Percentiles rank a stretch among this genome's conserved stretches.
phyloP scores from a whole-genome alignment of 1,140 invertebrate genomes.

The Drosophila pruinosa region DNA sequence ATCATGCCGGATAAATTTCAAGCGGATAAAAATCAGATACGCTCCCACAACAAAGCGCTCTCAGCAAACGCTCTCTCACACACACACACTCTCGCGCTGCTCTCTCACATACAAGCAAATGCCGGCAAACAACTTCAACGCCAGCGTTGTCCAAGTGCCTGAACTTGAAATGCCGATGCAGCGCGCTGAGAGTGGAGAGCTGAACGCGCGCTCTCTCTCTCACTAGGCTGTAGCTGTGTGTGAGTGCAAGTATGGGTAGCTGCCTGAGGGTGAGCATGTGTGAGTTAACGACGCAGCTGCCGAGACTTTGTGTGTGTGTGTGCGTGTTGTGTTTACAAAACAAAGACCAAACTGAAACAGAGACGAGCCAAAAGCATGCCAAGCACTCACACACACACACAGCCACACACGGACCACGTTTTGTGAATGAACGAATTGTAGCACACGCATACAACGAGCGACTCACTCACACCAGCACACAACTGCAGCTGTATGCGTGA shows the following conservation, averaged over 20 bases:
- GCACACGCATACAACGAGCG: conserved; percentile 54
- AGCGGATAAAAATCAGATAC: conserved; percentile 49
- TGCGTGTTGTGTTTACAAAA: conserved; percentile 71
- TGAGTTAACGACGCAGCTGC: conserved; percentile 55
- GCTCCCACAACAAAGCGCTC: conserved; percentile 30
- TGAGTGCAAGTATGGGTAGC: too few species aligned
- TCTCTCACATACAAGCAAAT: conserved; percentile 39
- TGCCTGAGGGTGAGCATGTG: conserved; percentile 9
- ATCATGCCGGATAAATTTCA: conserved; percentile 56
- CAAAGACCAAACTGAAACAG: conserved; percentile 66
- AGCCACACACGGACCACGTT: conserved; percentile 41
- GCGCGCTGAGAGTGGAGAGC: conserved; percentile 19
- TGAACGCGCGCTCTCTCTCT: conserved; percentile 29
- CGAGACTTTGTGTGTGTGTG: conserved; percentile 36
- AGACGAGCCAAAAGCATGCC: conserved; percentile 63
- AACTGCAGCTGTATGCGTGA: conserved; percentile 55
- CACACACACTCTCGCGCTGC: conserved; percentile 9
- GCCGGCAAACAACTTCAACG: conserved; percentile 71
- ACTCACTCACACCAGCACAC: conserved; percentile 34
- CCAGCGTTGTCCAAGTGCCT: conserved; percentile 29
- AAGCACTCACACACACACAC: conserved; percentile 28
- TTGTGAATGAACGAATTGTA: conserved; percentile 80
- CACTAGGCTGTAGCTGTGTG: not conserved
- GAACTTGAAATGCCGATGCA: conserved; percentile 78
- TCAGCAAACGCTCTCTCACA: conserved; percentile 24